phyloP scores from a whole-genome alignment of 2,888 invertebrate species.

The Sarcophaga caerulescens region DNA sequence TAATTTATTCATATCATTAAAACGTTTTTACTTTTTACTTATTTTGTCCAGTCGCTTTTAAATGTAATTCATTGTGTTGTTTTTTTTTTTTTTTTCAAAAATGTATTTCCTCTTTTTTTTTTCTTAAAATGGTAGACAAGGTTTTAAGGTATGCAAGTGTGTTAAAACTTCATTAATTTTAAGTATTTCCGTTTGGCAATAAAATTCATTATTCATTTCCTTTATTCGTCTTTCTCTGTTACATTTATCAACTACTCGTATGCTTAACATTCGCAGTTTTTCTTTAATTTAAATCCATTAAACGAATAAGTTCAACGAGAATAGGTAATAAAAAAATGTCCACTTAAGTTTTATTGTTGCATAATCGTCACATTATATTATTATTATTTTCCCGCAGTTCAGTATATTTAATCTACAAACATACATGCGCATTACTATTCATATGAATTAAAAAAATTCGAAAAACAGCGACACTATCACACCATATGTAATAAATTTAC shows the following conservation, averaged over 20 bases:
- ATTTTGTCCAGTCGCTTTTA: background rate
- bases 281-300: conserved; percentile 40
- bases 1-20: conserved; percentile 33
- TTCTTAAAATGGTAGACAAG: background rate
- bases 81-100: background rate
- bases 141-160: background rate
- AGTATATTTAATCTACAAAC: background rate
- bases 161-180: conserved; percentile 59
- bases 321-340: background rate
- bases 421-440: background rate
- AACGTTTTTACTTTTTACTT: conserved; percentile 1
- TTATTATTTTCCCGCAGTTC: background rate
- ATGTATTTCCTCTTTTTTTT: background rate
- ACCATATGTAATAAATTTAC: no score
- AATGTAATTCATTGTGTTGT: background rate
- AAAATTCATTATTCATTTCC: conserved; percentile 44
- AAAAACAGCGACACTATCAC: background rate
- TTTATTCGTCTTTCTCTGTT: conserved; percentile 2
- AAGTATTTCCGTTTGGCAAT: conserved; percentile 55
- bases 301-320: background rate
- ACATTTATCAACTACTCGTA: conserved; percentile 2
- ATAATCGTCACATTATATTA: conserved; percentile 50
- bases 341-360: conserved; percentile 34
- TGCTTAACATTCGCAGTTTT: background rate
- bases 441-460: background rate